Base-by-base conservation (phyloP, 1,140 invertebrate genomes). In the Drosophila guanche region DNA sequence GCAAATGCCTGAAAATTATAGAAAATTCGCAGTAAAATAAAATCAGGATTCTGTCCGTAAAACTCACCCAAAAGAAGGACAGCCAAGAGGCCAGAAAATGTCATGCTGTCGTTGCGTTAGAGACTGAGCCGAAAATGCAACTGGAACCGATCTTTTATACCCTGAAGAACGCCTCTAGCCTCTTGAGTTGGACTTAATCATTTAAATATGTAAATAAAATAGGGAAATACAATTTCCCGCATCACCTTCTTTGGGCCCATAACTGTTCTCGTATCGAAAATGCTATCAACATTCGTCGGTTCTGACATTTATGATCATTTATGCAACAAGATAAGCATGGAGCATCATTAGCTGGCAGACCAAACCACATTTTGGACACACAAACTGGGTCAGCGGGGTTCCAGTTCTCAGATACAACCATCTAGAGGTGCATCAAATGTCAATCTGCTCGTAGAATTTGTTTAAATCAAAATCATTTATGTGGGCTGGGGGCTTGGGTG, bases 391-490 rank as follows among this genome's bases (percentile, higher is more conserved):
- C 65, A 69, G 52, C 67, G 43, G 52, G 53, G 65, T 70, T 70
- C 16, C 40, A 12, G 16, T 40, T 47, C 20, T 16, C 45, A 10
- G 23, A 10, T 37, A 22, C 40, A 55, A 16, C 14, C 25, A 7
- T 58, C 45, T 27, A 52, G 41, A 50, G 45, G 0, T 46, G 43
- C 71, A 66, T 66, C 70, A 74, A 66, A 56, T 79, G 79, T 86
- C 79, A 80, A 85, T 80, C 76, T 73, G 42, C 51, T 43, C 71
- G 53, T 80, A 51, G 85, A 76, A 25, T 51, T 22, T 25, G 52
- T 71, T 62, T 16, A 23, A 59, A 47, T 58, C 53, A 12, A 27
- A 27, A 6, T 6, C 37, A 20, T 74, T 74, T 74, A 65, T 74
- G 52, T 45, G 3, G 20, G 45, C 2, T 65, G 52, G 69, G 57